Conservation (phyloP, 1,140 invertebrate species). For the Trichogramma pretiosum region DNA sequence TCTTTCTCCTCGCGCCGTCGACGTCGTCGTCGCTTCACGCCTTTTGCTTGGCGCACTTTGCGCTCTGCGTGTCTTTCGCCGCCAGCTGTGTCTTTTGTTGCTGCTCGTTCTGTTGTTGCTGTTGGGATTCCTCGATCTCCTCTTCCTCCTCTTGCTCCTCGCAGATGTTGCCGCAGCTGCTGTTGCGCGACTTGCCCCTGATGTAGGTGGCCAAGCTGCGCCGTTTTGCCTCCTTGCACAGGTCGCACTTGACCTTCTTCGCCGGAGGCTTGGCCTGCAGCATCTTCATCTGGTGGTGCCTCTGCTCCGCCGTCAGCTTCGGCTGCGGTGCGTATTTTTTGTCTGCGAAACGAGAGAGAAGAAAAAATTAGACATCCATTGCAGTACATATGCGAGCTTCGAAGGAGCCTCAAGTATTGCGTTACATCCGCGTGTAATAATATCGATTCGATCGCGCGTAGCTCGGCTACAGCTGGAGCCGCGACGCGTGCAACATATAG, state of each 20-base stretch:
- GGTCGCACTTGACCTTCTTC: slow-evolving; percentile 44
- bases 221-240: slow-evolving; percentile 51
- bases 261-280: slow-evolving; percentile 22
- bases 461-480: too few species aligned
- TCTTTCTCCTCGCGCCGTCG: background rate
- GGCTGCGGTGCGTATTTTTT: too few species aligned
- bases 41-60: slow-evolving; percentile 2
- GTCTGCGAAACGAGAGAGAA: too few species aligned
- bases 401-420: too few species aligned
- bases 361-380: too few species aligned
- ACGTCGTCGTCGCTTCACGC: background rate
- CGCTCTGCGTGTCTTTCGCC: background rate
- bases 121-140: slow-evolving; percentile 13
- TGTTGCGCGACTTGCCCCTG: slow-evolving; percentile 43
- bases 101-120: slow-evolving; percentile 1
- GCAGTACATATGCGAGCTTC: too few species aligned
- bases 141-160: slow-evolving; percentile 48
- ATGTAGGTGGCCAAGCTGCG: slow-evolving; percentile 47
- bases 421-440: too few species aligned
- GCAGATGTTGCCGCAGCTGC: slow-evolving; percentile 45
- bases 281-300: slow-evolving; percentile 22
- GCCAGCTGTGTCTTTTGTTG: background rate
- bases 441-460: too few species aligned
- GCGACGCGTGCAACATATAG: too few species aligned
- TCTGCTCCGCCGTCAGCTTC: too few species aligned